Percentiles rank a stretch among this genome's conserved stretches.
Conservation (phyloP, 1,140 invertebrate species). For the Ericerus pela region DNA sequence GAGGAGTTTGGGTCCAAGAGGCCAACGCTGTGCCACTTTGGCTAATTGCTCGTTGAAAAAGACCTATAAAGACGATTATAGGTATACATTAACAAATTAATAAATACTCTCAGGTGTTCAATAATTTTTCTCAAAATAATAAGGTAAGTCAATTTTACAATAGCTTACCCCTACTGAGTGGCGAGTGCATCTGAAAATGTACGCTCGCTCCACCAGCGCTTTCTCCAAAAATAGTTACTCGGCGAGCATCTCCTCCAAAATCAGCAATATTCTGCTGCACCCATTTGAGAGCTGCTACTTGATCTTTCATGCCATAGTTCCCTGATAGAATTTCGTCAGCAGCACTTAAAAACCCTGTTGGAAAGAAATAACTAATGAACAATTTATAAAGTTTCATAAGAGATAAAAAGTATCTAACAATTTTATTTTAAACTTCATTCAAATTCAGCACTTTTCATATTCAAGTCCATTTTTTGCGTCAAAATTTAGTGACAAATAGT, state of each 20-base stretch:
- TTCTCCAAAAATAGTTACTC: conserved; percentile 79
- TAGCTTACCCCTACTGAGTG: conserved; percentile 54
- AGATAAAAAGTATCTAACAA: too few species aligned
- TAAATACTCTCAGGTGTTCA: too few species aligned
- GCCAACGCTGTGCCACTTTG: conserved; percentile 37
- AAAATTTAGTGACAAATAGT: too few species aligned
- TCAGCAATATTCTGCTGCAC: conserved; percentile 66
- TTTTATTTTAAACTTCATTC: too few species aligned
- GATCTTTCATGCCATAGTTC: conserved; percentile 83
- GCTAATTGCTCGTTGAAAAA: conserved; percentile 31
- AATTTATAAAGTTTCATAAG: too few species aligned
- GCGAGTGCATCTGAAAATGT: conserved; percentile 49
- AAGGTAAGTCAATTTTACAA: too few species aligned
- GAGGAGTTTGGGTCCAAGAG: not conserved
- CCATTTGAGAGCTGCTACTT: conserved; percentile 72
- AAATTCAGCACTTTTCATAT: too few species aligned
- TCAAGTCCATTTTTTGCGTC: too few species aligned
- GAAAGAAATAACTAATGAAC: too few species aligned
- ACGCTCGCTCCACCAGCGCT: conserved; percentile 59
- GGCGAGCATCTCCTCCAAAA: conserved; percentile 71
- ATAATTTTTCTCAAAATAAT: too few species aligned
- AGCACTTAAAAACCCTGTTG: conserved; percentile 1
- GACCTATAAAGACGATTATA: conserved; percentile 19
- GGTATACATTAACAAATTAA: too few species aligned
- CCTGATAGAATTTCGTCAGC: conserved; percentile 38